Base-by-base conservation (phyloP, 2,888 invertebrate genomes). In the Lasius fuliginosus region DNA sequence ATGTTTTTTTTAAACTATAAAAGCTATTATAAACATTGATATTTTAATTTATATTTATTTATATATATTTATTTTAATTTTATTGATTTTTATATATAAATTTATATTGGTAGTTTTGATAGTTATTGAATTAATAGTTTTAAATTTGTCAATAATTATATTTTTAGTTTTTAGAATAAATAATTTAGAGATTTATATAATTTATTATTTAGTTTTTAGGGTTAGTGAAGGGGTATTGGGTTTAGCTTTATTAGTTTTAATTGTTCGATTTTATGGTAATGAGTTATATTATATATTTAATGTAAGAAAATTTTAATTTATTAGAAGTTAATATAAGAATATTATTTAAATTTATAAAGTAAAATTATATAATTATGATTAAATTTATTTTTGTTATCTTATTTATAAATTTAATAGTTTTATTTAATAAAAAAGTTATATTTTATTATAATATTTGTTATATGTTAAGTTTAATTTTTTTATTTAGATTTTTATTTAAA, bases 1-100 rank as follows among this genome's bases (percentile, higher is more conserved):
- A 96, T 96, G 95, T 96, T 97, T 96, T 96, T 90, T 91, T 96
- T 96, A 96, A 96, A 96, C 95, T 96, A 96, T 96, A 84, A 96
- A 90, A 85, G 69, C 88, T 82, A 83, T 88, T 86, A 88, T 23
- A 95, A 95, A 94, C 93, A n/a, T 33, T 96, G 91, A 95, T 95
- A 94, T 96, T 96, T 96, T 94, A 95, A 93, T 95, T 90, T 96
- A 96, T 92, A 95, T 53, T 67, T 42, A 96, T 93, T 96, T 96
- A 95, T 67, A 73, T 42, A 96, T 93, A 96, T 96, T 83, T n/a
- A 11, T 23, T 36, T 12, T 56, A 65, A 96, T 96, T 96, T 95
- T 96, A 94, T 95, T 87, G 40, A 36, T 87, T 77, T 84, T 86
- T 65, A 77, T 3, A 18, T 81, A 15, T 62, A 71, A 71, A 1